These are phyloP conservation scores for Sinocyclocheilus anophthalmus DNA, from an alignment of 2,113 vertebrate genomes.

Conservation along the genomic window DNA sequence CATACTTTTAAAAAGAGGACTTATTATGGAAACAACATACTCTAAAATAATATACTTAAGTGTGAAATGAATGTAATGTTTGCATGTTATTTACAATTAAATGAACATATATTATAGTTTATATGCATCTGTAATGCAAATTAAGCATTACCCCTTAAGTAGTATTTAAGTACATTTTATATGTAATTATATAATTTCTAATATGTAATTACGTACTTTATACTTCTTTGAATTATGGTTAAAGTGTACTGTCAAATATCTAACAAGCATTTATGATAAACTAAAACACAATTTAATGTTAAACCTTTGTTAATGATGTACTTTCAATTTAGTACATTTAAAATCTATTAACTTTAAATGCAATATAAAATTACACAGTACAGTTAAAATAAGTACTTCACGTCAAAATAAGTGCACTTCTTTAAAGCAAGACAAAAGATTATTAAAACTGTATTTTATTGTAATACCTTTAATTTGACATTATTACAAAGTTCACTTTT, in stretches of 20 bases:
- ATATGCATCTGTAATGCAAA: too few relatives aligned
- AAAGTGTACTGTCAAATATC: neutral
- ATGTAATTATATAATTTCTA: neutral
- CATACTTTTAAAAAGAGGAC: neutral
- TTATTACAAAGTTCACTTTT: neutral
- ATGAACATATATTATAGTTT: too few relatives aligned
- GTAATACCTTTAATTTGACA: neutral
- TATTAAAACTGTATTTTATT: neutral
- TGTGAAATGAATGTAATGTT: neutral
- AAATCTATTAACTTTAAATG: neutral
- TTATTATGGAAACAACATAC: neutral
- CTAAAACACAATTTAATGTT: neutral
- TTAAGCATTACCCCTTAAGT: neutral
- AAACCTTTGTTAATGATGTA: neutral
- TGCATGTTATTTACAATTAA: too few relatives aligned
- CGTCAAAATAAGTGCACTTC: neutral
- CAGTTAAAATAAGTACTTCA: neutral
- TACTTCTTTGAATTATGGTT: too few relatives aligned
- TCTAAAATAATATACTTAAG: neutral
- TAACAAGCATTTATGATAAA: neutral
- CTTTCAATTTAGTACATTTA: neutral
- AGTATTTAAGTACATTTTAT: neutral
- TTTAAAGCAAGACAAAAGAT: neutral
- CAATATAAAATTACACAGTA: neutral
- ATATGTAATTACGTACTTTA: neutral